These are phyloP conservation scores for Picathartes gymnocephalus DNA, from an alignment of 2,113 vertebrate genomes.

Conservation along the genomic window DNA sequence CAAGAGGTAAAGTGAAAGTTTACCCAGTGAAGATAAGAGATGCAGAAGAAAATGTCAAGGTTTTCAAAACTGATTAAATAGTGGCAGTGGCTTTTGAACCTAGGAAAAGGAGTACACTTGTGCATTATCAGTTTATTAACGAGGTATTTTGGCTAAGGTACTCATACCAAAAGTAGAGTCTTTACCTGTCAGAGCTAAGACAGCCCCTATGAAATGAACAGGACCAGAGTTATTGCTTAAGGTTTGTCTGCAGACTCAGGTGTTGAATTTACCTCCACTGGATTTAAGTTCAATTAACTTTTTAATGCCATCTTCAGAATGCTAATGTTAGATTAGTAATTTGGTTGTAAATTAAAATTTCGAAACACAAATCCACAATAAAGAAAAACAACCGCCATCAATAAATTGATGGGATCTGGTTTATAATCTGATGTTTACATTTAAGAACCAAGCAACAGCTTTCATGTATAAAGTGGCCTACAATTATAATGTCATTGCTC, in stretches of 20 bases:
- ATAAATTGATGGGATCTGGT: neutral
- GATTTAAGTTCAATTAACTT: neutral
- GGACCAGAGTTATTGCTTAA: neutral
- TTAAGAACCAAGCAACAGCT: neutral
- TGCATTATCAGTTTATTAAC: neutral
- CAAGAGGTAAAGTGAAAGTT: neutral
- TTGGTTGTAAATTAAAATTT: neutral
- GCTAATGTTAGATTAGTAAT: neutral
- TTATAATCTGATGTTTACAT: neutral
- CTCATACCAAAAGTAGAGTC: neutral
- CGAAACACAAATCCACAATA: neutral
- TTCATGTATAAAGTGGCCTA: neutral
- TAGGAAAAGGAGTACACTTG: neutral
- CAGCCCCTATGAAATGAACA: neutral
- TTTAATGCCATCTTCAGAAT: neutral
- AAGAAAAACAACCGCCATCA: neutral
- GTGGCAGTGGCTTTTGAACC: neutral
- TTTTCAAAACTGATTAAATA: neutral
- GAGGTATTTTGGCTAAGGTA: neutral
- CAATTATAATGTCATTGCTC: neutral
- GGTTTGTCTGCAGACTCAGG: neutral
- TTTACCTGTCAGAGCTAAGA: neutral
- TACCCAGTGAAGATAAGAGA: neutral
- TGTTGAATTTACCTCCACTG: neutral
- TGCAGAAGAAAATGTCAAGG: neutral